phyloP scores from a whole-genome alignment of 2,888 invertebrate species.

The Meta bourneti region DNA sequence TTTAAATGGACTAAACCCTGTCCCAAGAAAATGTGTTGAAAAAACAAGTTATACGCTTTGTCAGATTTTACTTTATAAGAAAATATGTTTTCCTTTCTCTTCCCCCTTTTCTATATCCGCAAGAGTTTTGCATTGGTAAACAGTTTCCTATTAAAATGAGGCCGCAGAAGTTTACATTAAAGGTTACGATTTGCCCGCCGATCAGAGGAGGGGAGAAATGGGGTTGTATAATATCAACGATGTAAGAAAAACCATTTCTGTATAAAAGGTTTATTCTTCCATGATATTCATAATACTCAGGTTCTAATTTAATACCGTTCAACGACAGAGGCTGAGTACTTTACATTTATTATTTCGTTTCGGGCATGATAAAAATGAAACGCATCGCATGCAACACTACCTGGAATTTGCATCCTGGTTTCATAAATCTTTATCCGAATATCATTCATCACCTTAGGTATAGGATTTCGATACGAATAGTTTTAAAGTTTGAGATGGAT shows the following conservation, averaged over 20 bases:
- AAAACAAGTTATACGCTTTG: constrained; percentile 65
- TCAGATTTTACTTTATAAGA: constrained; percentile 46
- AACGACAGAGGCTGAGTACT: background rate
- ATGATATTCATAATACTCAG: background rate
- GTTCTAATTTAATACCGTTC: background rate
- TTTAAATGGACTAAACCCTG: constrained; percentile 63
- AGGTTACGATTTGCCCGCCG: constrained; percentile 7
- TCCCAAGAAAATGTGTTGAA: constrained; percentile 40
- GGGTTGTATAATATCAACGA: background rate
- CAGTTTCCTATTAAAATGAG: constrained; percentile 59
- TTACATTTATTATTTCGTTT: background rate
- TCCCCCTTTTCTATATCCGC: background rate
- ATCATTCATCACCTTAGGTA: background rate
- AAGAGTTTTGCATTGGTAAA: constrained; percentile 58
- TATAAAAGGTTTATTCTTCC: background rate
- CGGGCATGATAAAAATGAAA: background rate
- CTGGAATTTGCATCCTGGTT: background rate
- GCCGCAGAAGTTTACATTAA: constrained; percentile 35
- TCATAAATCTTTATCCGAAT: background rate
- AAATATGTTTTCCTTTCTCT: constrained; percentile 15
- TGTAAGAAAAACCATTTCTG: background rate
- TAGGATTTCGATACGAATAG: background rate
- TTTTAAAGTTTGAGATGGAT: too few relatives aligned
- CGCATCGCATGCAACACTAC: background rate
- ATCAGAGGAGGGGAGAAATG: background rate